phyloP scores from a whole-genome alignment of 2,888 invertebrate species.

The Gymnosoma rotundatum region DNA sequence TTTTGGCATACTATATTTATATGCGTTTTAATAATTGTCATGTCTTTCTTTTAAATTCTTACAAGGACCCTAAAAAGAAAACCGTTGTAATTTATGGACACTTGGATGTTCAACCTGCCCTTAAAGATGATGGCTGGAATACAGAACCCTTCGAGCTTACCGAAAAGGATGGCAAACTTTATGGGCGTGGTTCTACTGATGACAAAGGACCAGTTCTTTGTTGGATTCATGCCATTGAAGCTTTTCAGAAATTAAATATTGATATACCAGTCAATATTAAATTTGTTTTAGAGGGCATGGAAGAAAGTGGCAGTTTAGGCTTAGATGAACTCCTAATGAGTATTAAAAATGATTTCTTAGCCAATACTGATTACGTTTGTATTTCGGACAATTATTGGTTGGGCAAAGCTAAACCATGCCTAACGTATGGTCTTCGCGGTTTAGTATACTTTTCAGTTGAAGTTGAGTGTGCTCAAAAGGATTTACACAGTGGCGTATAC shows the following conservation, averaged over 20 bases:
- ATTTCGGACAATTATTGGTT: slow-evolving; percentile 99
- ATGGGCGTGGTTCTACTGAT: slow-evolving; percentile 95
- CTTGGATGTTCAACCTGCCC: slow-evolving; percentile 98
- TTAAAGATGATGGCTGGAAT: slow-evolving; percentile 96
- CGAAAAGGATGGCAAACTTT: slow-evolving; percentile 94
- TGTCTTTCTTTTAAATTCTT: background rate
- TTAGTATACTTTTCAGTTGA: slow-evolving; percentile 95
- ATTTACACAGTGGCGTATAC: slow-evolving; percentile 97
- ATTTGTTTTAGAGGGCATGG: slow-evolving; percentile 99
- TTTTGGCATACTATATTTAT: too few species aligned
- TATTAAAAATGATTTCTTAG: slow-evolving; percentile 89
- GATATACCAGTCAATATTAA: slow-evolving; percentile 89
- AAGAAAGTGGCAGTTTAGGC: slow-evolving; percentile 98
- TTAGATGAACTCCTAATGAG: slow-evolving; percentile 91
- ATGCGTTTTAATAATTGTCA: background rate
- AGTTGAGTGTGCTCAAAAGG: slow-evolving; percentile 93
- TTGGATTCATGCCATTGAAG: slow-evolving; percentile 97
- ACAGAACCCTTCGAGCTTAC: slow-evolving; percentile 96
- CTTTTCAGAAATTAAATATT: slow-evolving; percentile 88
- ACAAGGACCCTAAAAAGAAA: slow-evolving; percentile 90
- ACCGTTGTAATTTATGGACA: slow-evolving; percentile 98
- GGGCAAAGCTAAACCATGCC: slow-evolving; percentile 97
- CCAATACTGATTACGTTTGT: slow-evolving; percentile 95
- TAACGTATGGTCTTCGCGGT: slow-evolving; percentile 97
- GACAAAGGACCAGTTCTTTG: slow-evolving; percentile 97